Evolutionary conservation across 2,113 vertebrate species (phyloP), one percentile per base, ranked within the genome.

Genomic region (Prolemur simus): DNA sequence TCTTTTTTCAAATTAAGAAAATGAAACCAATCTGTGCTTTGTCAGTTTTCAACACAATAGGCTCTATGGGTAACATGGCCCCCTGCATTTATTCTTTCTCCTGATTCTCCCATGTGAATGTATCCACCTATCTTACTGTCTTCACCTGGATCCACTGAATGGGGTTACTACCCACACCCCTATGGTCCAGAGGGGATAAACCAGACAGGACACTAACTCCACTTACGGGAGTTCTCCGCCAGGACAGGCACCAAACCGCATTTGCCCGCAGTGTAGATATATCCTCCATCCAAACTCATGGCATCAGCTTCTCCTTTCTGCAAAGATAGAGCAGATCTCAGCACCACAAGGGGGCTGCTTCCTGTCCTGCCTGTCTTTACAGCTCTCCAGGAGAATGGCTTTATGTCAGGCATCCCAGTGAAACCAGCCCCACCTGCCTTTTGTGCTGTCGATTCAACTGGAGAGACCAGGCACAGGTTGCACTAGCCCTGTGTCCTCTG

Each of bases 261-360:
- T 84, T 98, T 98, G 0, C 99, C 99, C 12, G 99, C 99, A 12
- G 98, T 98, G 94, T 99, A 99, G 96, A 99, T 97, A 49, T 99
- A 97, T 2, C 99, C 99, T 98, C 99, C 99, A 2, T 99, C 99
- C 68, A 99, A 89, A 68, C 98, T 98, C 82, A 99, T 95, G 7
- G 99, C 99, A 54, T 99, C 99, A 1, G 99, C 99, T 45, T 99
- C 99, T 58, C 98, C 98, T 92, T 98, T 98, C 99, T 99, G 98
- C 73, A 97, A 97, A 29, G 78, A 96, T 90, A 98, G 77, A 95
- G 47, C 21, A 27, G 11, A 34, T n/a, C 17, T 0, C 3, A 20
- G 78, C n/a, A 4, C 12, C 21, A 15, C 25, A 2, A 11, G 2
- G 5, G 39, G 49, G 39, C 25, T 2, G 4, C 37, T 27, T 68